phyloP scores from a whole-genome alignment of 2,888 invertebrate species.

The Pyrrhosoma nymphula region DNA sequence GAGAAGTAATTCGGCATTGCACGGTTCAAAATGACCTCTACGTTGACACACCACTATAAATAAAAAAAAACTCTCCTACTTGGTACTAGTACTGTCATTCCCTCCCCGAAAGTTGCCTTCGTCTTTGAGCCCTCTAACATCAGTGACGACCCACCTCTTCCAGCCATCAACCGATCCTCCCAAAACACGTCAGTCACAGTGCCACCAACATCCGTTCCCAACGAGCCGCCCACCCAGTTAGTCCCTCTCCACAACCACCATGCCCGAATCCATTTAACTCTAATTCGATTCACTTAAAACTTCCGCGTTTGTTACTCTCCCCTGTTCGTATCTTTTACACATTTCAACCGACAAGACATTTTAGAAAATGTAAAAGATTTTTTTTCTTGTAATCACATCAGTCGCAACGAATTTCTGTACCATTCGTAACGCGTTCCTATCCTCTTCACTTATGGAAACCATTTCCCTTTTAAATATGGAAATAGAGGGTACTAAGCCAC shows the following conservation, averaged over 20 bases:
- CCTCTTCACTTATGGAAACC: too few relatives aligned
- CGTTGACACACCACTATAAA: too few relatives aligned
- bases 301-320: background rate
- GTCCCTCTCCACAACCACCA: background rate
- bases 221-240: background rate
- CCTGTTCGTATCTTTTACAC: background rate
- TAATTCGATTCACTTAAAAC: conserved; percentile 4
- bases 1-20: too few relatives aligned
- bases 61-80: too few relatives aligned
- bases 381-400: background rate
- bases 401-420: background rate
- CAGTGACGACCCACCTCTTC: background rate
- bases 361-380: background rate
- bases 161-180: background rate
- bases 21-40: too few relatives aligned
- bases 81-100: background rate
- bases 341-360: background rate
- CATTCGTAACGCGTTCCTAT: background rate
- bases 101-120: background rate
- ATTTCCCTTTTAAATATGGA: too few relatives aligned
- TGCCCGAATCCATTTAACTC: background rate
- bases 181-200: background rate
- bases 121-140: background rate
- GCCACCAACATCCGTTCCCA: background rate
- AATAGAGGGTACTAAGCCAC: too few relatives aligned